A percentile compares a stretch with the other conserved stretches of the same genome.
Conservation (phyloP, 2,113 vertebrate species). For the Nothobranchius kuhntae region DNA sequence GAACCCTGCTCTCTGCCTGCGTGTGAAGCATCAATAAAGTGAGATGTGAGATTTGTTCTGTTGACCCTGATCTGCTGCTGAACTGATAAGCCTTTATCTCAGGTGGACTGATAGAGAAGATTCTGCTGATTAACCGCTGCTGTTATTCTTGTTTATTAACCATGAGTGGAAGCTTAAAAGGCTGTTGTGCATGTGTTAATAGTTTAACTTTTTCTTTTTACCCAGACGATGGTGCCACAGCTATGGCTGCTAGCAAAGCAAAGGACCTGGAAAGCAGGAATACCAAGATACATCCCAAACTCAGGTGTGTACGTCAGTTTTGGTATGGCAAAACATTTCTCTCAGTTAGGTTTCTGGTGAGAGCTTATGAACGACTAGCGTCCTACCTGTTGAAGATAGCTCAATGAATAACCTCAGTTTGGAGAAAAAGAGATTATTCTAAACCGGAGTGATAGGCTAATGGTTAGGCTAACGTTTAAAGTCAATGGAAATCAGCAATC, state of each 20-base stretch:
- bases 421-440: too few relatives aligned
- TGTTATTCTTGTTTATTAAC: too few relatives aligned
- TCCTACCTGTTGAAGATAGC: neutral
- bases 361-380: neutral
- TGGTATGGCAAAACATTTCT: neutral
- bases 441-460: too few relatives aligned
- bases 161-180: too few relatives aligned
- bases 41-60: neutral
- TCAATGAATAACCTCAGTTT: neutral
- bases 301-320: constrained; percentile 54
- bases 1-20: constrained; percentile 23
- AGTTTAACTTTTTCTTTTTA: neutral
- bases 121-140: constrained; percentile 1
- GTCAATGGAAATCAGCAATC: too few relatives aligned
- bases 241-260: constrained; percentile 79
- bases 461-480: too few relatives aligned
- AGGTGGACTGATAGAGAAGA: neutral
- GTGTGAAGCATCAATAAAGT: constrained; percentile 1
- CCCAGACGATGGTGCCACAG: constrained; percentile 67
- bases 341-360: too few relatives aligned
- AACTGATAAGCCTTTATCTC: neutral
- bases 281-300: constrained; percentile 67
- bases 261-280: constrained; percentile 71
- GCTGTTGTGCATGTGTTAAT: too few relatives aligned
- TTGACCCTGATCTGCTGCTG: neutral